phyloP scores from a whole-genome alignment of 2,888 invertebrate species.

The Philopedon plagiatum region DNA sequence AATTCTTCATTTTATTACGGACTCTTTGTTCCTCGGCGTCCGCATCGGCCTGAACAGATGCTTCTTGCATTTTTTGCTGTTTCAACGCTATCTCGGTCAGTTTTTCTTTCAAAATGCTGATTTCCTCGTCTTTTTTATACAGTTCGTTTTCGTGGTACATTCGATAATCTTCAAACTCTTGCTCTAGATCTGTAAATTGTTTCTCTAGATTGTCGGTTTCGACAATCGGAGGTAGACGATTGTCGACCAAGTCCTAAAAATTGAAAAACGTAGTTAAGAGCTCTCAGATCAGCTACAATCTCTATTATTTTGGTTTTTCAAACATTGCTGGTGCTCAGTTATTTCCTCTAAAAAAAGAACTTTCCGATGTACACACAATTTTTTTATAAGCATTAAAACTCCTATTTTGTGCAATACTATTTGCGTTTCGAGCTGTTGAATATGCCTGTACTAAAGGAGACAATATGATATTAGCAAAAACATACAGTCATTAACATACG shows the following conservation, averaged over 20 bases:
- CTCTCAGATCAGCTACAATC: background rate
- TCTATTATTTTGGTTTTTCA: no score
- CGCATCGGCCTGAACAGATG: constrained; percentile 56
- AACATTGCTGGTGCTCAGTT: no score
- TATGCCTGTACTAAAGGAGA: no score
- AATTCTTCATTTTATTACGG: constrained; percentile 61
- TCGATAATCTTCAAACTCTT: constrained; percentile 77
- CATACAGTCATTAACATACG: no score
- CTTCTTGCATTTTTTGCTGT: constrained; percentile 52
- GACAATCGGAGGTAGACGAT: constrained; percentile 82
- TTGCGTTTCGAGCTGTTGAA: no score
- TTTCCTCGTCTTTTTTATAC: constrained; percentile 73
- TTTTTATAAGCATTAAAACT: no score
- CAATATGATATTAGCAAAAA: no score
- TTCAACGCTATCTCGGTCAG: constrained; percentile 67
- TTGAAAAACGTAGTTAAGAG: background rate
- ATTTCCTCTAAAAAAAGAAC: no score
- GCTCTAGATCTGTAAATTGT: constrained; percentile 77
- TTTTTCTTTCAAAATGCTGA: constrained; percentile 70
- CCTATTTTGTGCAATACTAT: no score
- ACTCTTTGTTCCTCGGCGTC: constrained; percentile 56
- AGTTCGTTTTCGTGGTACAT: constrained; percentile 71
- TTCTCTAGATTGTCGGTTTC: constrained; percentile 81
- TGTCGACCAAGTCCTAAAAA: constrained; percentile 65
- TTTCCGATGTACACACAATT: no score